phyloP scores from a whole-genome alignment of 2,888 invertebrate genomes.

The Drosophila lutescens region DNA sequence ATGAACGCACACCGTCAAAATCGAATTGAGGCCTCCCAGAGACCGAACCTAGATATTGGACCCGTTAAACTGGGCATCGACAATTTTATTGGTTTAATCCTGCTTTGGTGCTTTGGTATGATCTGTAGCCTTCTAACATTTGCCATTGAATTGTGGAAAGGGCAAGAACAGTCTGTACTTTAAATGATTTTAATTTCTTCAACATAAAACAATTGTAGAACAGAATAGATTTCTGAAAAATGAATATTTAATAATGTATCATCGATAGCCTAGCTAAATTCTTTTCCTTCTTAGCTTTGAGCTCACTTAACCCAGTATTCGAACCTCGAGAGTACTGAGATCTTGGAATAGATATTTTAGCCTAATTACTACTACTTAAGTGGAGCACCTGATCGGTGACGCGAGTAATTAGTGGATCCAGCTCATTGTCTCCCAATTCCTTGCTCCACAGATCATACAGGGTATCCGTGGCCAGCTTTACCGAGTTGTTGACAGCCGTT shows the following conservation, averaged over 20 bases:
- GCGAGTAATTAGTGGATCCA: constrained; percentile 81
- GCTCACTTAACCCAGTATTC: neutral
- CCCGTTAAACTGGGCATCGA: constrained; percentile 69
- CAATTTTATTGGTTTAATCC: constrained; percentile 77
- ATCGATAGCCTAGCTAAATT: neutral
- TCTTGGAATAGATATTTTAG: neutral
- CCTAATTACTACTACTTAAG: constrained; percentile 45
- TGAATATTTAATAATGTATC: neutral
- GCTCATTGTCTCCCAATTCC: constrained; percentile 61
- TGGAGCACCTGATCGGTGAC: constrained; percentile 81
- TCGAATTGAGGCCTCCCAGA: constrained; percentile 65
- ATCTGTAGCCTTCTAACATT: constrained; percentile 65
- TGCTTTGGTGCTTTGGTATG: constrained; percentile 76
- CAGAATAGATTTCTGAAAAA: neutral
- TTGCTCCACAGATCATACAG: constrained; percentile 75
- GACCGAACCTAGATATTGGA: constrained; percentile 61
- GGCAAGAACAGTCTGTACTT: neutral
- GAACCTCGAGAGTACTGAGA: neutral
- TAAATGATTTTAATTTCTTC: neutral
- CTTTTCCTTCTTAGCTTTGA: neutral
- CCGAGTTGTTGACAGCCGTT: constrained; percentile 38
- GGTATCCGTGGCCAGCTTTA: constrained; percentile 64
- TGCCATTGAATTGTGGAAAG: constrained; percentile 55
- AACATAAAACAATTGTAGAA: neutral
- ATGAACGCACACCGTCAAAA: constrained; percentile 72